Evolutionary conservation across 1,140 invertebrate genomes (phyloP), one percentile per base, ranked within the genome.

Genomic region (Solen grandis): DNA sequence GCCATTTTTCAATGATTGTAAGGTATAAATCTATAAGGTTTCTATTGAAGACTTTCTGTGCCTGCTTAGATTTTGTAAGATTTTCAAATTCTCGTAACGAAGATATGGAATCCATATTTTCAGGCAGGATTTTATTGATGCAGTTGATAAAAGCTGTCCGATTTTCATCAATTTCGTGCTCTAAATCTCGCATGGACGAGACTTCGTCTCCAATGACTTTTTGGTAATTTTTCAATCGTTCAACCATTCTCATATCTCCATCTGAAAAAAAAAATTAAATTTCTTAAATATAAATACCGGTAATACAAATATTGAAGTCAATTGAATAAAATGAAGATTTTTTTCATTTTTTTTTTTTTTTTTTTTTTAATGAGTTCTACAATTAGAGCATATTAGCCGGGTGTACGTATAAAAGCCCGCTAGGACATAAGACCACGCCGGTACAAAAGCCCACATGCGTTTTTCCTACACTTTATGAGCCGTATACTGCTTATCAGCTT

Each of bases 111-210:
- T 46, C 35, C 3, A 80, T 65, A 35, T 65, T 54, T 3, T 76
- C 70, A 0, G 87, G 85, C 10, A 88, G 50, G 14, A 73, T n/a
- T 25, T 73, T 77, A 19, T 83, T 84, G 3, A 87, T 68, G 13
- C 57, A 68, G 36, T 80, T 69, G 69, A 86, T 83, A 69, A 88
- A 88, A 41, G 83, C 75, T 13, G 59, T 62, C 10, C 86, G 82
- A 27, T 82, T 79, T 29, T 54, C 60, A 54, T 88, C 87, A 22
- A 88, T 83, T 14, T 63, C 57, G 62, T 79, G 80, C 41, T 86
- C 86, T 5, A 68, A 25, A 60, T 88, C 87, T 35, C 81, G 62
- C 50, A 87, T 63, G 14, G 62, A 29, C 14, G 55, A 38, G 33
- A 86, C 35, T 19, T 79, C 52, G 25, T 3, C 46, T n/a, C 50